These are phyloP conservation scores for Andrena minutula DNA, from an alignment of 2,888 invertebrate genomes.

Conservation along the genomic window DNA sequence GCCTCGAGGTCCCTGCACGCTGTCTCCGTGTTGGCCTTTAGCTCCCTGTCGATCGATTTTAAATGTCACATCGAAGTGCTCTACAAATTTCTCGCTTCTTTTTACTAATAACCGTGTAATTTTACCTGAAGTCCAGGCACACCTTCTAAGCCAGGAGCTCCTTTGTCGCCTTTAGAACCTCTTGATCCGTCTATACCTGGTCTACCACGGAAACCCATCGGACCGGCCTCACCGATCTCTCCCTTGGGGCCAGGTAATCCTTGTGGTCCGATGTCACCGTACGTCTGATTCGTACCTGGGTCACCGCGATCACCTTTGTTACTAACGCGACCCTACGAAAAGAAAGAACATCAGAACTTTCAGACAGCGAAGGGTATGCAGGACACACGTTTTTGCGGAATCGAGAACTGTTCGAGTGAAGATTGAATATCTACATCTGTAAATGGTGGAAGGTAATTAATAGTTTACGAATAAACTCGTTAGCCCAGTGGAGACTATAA, in stretches of 20 bases:
- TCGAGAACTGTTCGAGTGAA: neutral
- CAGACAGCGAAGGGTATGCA: too few relatives aligned
- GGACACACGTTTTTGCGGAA: too few relatives aligned
- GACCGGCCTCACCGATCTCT: slow-evolving; percentile 84
- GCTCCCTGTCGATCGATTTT: slow-evolving; percentile 76
- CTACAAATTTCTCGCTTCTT: neutral
- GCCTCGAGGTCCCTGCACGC: slow-evolving; percentile 87
- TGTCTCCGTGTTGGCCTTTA: slow-evolving; percentile 85
- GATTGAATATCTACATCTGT: neutral
- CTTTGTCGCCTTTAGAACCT: slow-evolving; percentile 84
- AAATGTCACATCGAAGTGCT: neutral
- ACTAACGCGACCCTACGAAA: slow-evolving; percentile 85
- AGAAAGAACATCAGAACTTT: neutral
- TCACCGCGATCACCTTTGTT: slow-evolving; percentile 88
- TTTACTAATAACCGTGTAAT: neutral
- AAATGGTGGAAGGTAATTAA: too few relatives aligned
- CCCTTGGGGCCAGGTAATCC: slow-evolving; percentile 84
- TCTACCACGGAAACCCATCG: slow-evolving; percentile 79
- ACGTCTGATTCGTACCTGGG: slow-evolving; percentile 86
- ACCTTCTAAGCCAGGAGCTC: slow-evolving; percentile 86
- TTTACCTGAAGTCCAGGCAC: slow-evolving; percentile 84
- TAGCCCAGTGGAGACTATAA: too few relatives aligned
- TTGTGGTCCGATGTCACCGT: slow-evolving; percentile 87
- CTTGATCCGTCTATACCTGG: slow-evolving; percentile 79
- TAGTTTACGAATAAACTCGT: too few relatives aligned